Base-by-base conservation (phyloP, 2,888 invertebrate genomes). In the Allolobophora icterica region DNA sequence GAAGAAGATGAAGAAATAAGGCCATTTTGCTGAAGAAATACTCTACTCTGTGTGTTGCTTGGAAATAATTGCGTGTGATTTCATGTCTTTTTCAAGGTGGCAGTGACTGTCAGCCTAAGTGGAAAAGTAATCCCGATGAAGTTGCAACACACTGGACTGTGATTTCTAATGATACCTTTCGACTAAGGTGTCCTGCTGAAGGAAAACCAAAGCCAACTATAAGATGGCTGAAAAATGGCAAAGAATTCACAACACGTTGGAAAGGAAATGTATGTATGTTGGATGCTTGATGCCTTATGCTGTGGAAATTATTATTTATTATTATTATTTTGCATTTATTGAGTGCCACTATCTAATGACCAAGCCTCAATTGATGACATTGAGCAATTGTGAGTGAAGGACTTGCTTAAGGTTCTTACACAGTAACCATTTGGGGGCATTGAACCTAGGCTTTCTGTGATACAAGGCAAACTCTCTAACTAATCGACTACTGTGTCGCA, bases 201-300 rank as follows among this genome's bases (percentile, higher is more conserved):
- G 87, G 87, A 35, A 87, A 87, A 38, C 87, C 87, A 87, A 87
- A 38, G 38, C 87, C 87, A 5, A 35, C 87, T 21, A 87, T 87
- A 87, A 87, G 38, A 87, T 87, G 87, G 87, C 38, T 87, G 19
- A 87, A 87, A 87, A 38, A 87, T 24, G 87, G 87, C 24, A 19
- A 24, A 21, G 71, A 71, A 71, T 71, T 71, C n/a, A 71, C 71
- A 71, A 71, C 2, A 71, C 71, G 71, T n/a, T 71, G 30, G n/a
- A 71, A 71, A 71, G 71, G 71, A 71, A 71, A 71, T 71, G 71
- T 71, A 71, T n/a, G 71, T 71, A 71, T n/a, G 8, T 71, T 52
- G 24, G 52, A 21, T 24, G 24, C 2, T 52, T 24, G 24, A 52
- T 24, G n/a, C 13, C n/a, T 13, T 30, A n/a, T 71, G 71, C 71